phyloP scores from a whole-genome alignment of 2,113 vertebrate genomes.

The Syngnathoides biaculeatus region DNA sequence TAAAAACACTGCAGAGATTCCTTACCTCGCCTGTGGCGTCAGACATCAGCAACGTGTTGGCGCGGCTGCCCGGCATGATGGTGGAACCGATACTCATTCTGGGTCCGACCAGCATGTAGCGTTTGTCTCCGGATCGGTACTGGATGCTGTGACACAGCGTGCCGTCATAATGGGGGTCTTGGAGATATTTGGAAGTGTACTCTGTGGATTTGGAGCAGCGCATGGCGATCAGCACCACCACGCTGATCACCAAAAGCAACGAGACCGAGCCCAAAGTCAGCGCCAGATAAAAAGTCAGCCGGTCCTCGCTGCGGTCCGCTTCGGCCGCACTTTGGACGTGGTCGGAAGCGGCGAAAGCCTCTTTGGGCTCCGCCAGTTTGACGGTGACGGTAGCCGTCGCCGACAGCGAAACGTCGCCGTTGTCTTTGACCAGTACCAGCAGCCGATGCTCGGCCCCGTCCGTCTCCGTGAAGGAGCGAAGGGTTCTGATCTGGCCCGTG shows the following conservation, averaged over 20 bases:
- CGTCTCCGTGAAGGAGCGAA: constrained; percentile 54
- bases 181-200: constrained; percentile 48
- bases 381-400: constrained; percentile 47
- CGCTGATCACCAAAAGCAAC: constrained; percentile 41
- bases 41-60: too few relatives aligned
- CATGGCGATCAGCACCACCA: constrained; percentile 49
- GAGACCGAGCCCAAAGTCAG: constrained; percentile 51
- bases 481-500: constrained; percentile 55
- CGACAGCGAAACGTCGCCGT: constrained; percentile 50
- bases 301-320: constrained; percentile 2
- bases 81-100: too few relatives aligned
- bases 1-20: too few relatives aligned
- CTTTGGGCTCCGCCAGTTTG: constrained; percentile 30
- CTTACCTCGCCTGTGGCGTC: too few relatives aligned
- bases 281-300: constrained; percentile 31
- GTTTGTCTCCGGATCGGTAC: constrained; percentile 43
- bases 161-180: constrained; percentile 8
- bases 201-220: constrained; percentile 56
- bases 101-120: constrained; percentile 36
- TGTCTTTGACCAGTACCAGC: constrained; percentile 52
- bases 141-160: constrained; percentile 30
- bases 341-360: constrained; percentile 35
- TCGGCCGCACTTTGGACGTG: constrained; percentile 12
- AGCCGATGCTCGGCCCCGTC: constrained; percentile 41
- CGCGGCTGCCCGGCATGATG: too few relatives aligned